Percentiles rank a stretch among this genome's conserved stretches.
Conservation (phyloP, 1,140 invertebrate genomes). For the Drosophila santomea region DNA sequence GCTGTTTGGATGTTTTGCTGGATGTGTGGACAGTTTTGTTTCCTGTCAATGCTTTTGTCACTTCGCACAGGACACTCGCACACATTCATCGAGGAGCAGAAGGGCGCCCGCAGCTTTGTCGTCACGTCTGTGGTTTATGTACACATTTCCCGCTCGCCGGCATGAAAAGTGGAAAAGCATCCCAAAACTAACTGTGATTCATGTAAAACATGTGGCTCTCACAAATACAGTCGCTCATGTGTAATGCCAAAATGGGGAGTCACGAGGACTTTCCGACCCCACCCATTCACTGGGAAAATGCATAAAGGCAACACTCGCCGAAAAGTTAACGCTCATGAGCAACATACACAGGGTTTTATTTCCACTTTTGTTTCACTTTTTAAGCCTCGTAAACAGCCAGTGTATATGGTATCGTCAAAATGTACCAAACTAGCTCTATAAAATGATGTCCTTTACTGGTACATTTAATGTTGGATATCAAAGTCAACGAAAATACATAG, state of each 20-base stretch:
- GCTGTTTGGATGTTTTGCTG: constrained; percentile 5
- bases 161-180: constrained; percentile 44
- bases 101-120: constrained; percentile 47
- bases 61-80: constrained; percentile 23
- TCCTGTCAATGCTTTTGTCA: constrained; percentile 65
- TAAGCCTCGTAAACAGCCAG: neutral
- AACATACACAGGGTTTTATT: constrained; percentile 26
- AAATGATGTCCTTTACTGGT: neutral
- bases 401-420: neutral
- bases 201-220: constrained; percentile 50
- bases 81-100: neutral
- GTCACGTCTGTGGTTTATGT: constrained; percentile 55
- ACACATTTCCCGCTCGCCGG: constrained; percentile 40
- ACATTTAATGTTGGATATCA: neutral
- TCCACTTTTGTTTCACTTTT: constrained; percentile 22
- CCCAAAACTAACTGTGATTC: constrained; percentile 54
- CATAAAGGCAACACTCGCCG: constrained; percentile 37
- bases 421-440: neutral
- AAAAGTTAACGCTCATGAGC: constrained; percentile 48
- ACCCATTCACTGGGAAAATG: constrained; percentile 5
- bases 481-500: neutral
- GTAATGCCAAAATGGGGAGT: constrained; percentile 41
- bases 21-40: constrained; percentile 50
- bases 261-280: constrained; percentile 9
- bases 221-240: constrained; percentile 45